Percentiles rank a stretch among this genome's conserved stretches.
Evolutionary conservation across 2,113 vertebrate genomes (phyloP).

Genomic region (Tyto alba): DNA sequence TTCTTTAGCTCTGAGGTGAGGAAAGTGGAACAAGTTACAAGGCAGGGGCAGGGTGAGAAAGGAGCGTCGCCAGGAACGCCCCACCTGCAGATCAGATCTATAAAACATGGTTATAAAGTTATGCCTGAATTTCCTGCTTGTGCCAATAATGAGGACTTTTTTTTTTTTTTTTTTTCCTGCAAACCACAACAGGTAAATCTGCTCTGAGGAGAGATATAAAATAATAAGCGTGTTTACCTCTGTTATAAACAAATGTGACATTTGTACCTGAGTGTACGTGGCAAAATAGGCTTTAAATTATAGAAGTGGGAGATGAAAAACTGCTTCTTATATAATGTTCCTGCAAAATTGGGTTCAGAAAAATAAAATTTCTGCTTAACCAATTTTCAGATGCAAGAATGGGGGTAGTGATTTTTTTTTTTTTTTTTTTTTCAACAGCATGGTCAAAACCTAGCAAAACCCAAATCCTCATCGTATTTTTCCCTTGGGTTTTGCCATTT

Average conservation of each 20-base stretch:
- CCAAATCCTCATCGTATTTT: not conserved
- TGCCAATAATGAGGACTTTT: not conserved
- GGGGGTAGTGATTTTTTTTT: not conserved
- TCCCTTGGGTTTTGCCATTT: not conserved
- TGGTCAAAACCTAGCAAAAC: not conserved
- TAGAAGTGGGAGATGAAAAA: not conserved
- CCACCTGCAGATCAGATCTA: not conserved
- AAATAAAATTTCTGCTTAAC: not conserved
- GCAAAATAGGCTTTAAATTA: not conserved
- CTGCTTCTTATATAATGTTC: not conserved
- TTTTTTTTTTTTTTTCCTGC: rapidly evolving
- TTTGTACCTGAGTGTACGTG: not conserved
- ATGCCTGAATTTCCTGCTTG: not conserved
- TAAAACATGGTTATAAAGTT: not conserved
- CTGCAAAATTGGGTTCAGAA: not conserved
- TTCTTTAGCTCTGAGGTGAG: not conserved
- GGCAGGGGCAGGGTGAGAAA: not conserved
- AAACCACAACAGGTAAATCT: not conserved
- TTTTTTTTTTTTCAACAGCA: not conserved
- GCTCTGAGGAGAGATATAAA: not conserved
- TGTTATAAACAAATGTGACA: not conserved
- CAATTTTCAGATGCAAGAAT: not conserved
- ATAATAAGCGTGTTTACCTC: not conserved
- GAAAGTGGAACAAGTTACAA: not conserved
- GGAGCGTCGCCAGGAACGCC: not conserved